Evolutionary conservation across 1,140 invertebrate genomes (phyloP), one percentile per base, ranked within the genome.

Genomic region (Pectinophora gossypiella): DNA sequence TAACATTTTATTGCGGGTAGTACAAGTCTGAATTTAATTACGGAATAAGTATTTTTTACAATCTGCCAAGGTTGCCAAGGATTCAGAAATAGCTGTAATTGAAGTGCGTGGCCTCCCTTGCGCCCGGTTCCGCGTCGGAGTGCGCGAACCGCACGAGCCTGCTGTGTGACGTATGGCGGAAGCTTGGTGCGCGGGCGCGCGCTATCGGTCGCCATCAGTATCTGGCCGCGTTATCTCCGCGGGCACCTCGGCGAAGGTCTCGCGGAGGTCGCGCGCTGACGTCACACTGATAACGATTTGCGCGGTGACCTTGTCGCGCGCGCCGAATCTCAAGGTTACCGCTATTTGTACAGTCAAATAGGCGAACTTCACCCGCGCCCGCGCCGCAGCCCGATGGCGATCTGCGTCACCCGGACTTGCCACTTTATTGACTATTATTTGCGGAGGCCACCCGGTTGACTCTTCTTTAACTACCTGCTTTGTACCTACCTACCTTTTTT

Each of bases 201-300:
- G 67, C 67, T 82, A 84, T 84, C 82, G 73, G 75, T 77, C 80
- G 82, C 63, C 69, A 80, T 71, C 74, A 63, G 73, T 69, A 71
- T 73, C 71, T 69, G 65, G 46, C 49, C 63, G 69, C 65, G 56
- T 78, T 82, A 80, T 82, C 77, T 18, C 72, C 73, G 64, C 78
- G 78, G 77, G 76, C 83, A 84, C 80, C 83, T 86, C 76, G 59
- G 59, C 49, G 27, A 56, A 56, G 54, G 54, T 56, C 54, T 21
- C 49, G 40, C 72, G 81, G 76, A 84, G 83, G 83, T 86, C 76
- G 74, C 63, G 56, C 66, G 69, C 72, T 85, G 75, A 86, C 83
- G 83, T 86, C 81, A 86, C 72, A 54, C 61, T 86, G 83, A 86
- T 86, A 86, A 86, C 79, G 76, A 85, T 85, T 86, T 74, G 83